Evolutionary conservation across 2,797 vertebrate genomes (phyloP).

Genomic region (Pipistrellus nathusii): DNA sequence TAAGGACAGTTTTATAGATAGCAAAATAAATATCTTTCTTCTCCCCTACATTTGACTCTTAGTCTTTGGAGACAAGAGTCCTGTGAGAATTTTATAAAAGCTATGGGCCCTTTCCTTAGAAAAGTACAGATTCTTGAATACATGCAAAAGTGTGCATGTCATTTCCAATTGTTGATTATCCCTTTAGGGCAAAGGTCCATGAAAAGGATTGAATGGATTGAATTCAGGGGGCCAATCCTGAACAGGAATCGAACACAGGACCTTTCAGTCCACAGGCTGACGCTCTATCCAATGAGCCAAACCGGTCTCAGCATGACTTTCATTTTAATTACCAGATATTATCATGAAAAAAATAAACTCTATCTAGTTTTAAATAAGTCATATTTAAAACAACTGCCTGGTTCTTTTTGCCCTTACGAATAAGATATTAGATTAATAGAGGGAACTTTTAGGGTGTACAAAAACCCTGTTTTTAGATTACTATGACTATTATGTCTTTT

Average conservation of each 20-base stretch:
- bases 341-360: neutral
- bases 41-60: neutral
- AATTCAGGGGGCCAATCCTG: neutral
- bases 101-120: neutral
- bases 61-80: neutral
- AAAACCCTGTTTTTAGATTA: neutral
- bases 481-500: too few relatives aligned
- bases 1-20: neutral
- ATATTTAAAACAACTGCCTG: neutral
- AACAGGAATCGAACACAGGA: neutral
- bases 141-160: neutral
- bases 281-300: too few relatives aligned
- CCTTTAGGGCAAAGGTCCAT: neutral
- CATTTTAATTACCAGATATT: neutral
- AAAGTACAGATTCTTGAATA: neutral
- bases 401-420: neutral
- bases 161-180: neutral
- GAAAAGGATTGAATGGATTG: neutral
- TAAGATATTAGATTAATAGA: neutral
- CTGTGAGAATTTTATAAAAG: neutral
- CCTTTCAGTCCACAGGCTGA: too few relatives aligned
- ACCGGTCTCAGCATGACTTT: neutral
- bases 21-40: neutral
- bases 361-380: neutral
- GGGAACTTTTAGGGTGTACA: neutral